These are phyloP conservation scores for Drosophila albomicans DNA, from an alignment of 1,140 invertebrate genomes.

Conservation along the genomic window DNA sequence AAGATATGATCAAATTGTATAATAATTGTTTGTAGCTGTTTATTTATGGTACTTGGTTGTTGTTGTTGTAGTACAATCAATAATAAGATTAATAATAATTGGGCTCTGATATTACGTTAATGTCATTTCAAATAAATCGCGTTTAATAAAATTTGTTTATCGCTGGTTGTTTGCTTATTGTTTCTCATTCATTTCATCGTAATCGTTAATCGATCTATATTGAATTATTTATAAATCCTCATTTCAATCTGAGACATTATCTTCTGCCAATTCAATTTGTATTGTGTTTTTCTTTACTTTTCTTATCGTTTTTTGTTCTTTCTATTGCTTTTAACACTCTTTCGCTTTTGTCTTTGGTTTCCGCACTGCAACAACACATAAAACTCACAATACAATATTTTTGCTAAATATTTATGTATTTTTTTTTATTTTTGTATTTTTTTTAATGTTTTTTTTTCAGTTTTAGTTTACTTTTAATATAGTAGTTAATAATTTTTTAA, in stretches of 20 bases:
- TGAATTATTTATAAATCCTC: conserved; percentile 5
- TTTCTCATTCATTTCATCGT: neutral
- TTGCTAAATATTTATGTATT: conserved; percentile 80
- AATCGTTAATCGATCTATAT: conserved; percentile 4
- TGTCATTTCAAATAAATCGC: conserved; percentile 61
- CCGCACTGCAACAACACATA: conserved; percentile 77
- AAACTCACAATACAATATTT: conserved; percentile 84
- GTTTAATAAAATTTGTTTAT: conserved; percentile 52
- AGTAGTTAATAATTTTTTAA: conserved; percentile 83
- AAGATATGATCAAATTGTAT: conserved; percentile 71
- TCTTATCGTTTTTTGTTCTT: conserved; percentile 14
- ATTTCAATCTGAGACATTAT: conserved; percentile 39
- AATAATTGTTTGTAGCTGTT: conserved; percentile 30
- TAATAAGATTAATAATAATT: conserved; percentile 42
- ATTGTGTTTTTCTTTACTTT: conserved; percentile 18
- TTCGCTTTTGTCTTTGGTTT: conserved; percentile 58
- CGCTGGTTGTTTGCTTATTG: conserved; percentile 58
- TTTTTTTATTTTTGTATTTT: conserved; percentile 40
- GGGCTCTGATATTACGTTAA: conserved; percentile 40
- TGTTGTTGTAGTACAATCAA: conserved; percentile 30
- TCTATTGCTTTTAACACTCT: conserved; percentile 49
- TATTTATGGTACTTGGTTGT: conserved; percentile 20
- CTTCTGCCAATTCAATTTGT: conserved; percentile 11
- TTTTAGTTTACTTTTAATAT: conserved; percentile 70
- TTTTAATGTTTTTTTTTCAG: conserved; percentile 51